These are phyloP conservation scores for Colletes gigas DNA, from an alignment of 1,140 invertebrate genomes.

Conservation along the genomic window DNA sequence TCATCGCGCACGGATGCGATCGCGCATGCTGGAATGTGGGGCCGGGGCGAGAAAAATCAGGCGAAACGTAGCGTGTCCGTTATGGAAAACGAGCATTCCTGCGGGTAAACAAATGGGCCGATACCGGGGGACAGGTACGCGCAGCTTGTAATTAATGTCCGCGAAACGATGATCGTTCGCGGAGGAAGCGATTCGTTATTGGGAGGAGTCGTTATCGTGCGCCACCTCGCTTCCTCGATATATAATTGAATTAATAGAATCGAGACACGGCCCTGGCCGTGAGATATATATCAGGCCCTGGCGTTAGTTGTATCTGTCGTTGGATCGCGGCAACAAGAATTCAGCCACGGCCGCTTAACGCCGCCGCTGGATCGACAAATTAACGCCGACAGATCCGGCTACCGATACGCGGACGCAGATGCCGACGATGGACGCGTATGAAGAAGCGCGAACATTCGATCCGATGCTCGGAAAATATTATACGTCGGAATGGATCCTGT, in stretches of 20 bases:
- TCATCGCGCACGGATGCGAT: neutral
- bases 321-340: slow-evolving; percentile 22
- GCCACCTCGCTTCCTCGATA: slow-evolving; percentile 53
- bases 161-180: slow-evolving; percentile 30
- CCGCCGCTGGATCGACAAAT: slow-evolving; percentile 38
- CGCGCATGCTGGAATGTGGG: slow-evolving; percentile 35
- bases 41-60: slow-evolving; percentile 20
- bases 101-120: slow-evolving; percentile 49
- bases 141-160: slow-evolving; percentile 48
- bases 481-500: neutral
- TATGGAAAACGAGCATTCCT: slow-evolving; percentile 42
- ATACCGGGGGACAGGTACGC: slow-evolving; percentile 36
- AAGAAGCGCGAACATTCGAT: slow-evolving; percentile 39
- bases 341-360: neutral
- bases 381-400: slow-evolving; percentile 43
- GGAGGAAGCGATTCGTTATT: slow-evolving; percentile 61
- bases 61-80: slow-evolving; percentile 44
- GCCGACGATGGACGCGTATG: slow-evolving; percentile 19
- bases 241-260: slow-evolving; percentile 62
- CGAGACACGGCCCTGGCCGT: slow-evolving; percentile 34
- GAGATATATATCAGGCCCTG: slow-evolving; percentile 21
- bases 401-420: slow-evolving; percentile 48
- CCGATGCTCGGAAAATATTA: slow-evolving; percentile 39
- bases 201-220: slow-evolving; percentile 46
- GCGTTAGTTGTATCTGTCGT: neutral